Base-by-base conservation (phyloP, 2,797 vertebrate genomes). In the Chelidonichthys spinosus region DNA sequence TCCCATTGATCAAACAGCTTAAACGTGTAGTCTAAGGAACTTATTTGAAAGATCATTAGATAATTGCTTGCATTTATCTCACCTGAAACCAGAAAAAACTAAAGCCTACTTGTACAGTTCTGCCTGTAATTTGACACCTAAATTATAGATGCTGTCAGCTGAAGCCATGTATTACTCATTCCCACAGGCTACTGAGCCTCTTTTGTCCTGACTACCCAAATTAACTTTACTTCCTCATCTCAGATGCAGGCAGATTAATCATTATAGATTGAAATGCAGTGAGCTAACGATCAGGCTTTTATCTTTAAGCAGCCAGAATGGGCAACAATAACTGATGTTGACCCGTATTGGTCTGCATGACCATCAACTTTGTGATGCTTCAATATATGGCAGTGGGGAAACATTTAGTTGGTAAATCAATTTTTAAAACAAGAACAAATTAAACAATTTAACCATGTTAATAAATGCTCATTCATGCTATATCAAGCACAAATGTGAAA, bases 21-120 rank as follows among this genome's bases (percentile, higher is more conserved):
- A 74, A 69, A 74, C 78, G 75, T 74, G 60, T 68, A 81, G 66
- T 85, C 77, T 42, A 42, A 78, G 78, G 85, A 83, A 82, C 78
- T 68, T 54, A 58, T 83, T 69, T 85, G 74, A 87, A 87, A 85
- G 76, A 85, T 85, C 89, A 86, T 85, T 82, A 85, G 82, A 82
- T 85, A 84, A 88, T 88, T 89, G 79, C 78, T 71, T 60, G 68
- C 74, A 89, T 90, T 90, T 83, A 84, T 85, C 85, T 81, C 79
- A 85, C 74, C 84, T 83, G 69, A 85, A 81, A 84, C 53, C 36
- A 47, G 43, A 70, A 60, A 80, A 63, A 68, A 66, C 61, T 42
- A 35, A 64, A 6, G 35, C 47, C 6, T 62, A 33, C 37, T 32
- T 58, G 14, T 68, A 69, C 63, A 63, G 44, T 72, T 65, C 17